Evolutionary conservation across 1,140 invertebrate species (phyloP), one percentile per base, ranked within the genome.

Genomic region (Eriosoma lanigerum): DNA sequence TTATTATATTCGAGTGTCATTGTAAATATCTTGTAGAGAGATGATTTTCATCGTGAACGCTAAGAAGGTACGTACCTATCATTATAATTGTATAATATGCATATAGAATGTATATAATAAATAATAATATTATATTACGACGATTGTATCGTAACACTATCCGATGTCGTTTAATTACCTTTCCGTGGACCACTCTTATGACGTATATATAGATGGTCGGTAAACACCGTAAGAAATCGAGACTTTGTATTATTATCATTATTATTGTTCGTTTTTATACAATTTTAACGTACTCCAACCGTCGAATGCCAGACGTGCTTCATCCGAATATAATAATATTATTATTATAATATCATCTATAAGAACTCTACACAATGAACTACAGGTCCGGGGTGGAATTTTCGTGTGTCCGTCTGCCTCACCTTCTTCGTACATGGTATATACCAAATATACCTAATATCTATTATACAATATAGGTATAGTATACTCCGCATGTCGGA

Each of bases 301-400:
- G 52, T 44, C 73, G 73, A 21, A 76, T 58, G 73, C 73, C 73
- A 76, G 73, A 76, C 73, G 73, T 58, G 73, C 54, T 29, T 38
- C 32, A 8, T 46, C 68, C 6, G 32, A 38, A 38, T 38, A 8
- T 38, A 38, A 38, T 3, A 4, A 38, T 38, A 38, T 38, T 4
- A n/a, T n/a, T n/a, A n/a, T 4, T 38, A 38, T 38, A 38, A 38
- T 32, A 29, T 62, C 4, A n/a, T 0, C 8, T 66, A 15, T 13
- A 44, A 1, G 62, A 21, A 44, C 62, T 0, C 17, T 19, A 3
- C 15, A 52, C 68, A 52, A 72, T 72, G 48, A 29, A 72, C 4
- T 4, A 38, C 32, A 29, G 24, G 56, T 62, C 44, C 58, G 75
- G 56, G 75, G 75, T 78, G 56, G 75, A 78, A 78, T 78, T 66